Evolutionary conservation across 2,797 vertebrate genomes (phyloP), one percentile per base, ranked within the genome.

Genomic region (Helarctos malayanus): DNA sequence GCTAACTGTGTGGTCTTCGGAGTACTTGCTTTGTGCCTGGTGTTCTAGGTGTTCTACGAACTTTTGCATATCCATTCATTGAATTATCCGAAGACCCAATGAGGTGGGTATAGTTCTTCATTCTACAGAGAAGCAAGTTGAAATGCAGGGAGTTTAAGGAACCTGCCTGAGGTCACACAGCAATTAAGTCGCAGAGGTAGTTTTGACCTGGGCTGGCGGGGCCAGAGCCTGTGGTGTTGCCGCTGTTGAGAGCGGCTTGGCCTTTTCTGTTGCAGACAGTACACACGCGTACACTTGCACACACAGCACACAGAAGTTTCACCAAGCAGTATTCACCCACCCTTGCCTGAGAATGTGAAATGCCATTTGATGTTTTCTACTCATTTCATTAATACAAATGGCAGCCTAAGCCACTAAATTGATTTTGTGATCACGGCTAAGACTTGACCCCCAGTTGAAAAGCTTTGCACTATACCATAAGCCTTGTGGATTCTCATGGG

Each of bases 141-240:
- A 93, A 89, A 59, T 54, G 52, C 82, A 75, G 86, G 93, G 57
- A 57, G 9, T 65, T 93, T 57, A 89, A 91, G 79, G 47, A 85
- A 61, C 12, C 56, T 92, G 7, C 54, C 59, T 68, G 38, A 13
- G 13, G 38, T 81, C 41, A 54, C 49, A 21, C 25, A 35, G 45
- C 49, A 68, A 0, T 75, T 35, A 57, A 54, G n/a, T 25, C 25
- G 35, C 7, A 27, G 35, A 63, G 19, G 18, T n/a, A n/a, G 16
- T 54, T 65, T 59, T 69, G 19, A 71, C 38, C 23, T 9, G 25
- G n/a, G 56, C 14, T 16, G 41, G 23, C 3, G 7, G 18, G 38
- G 45, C 4, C 13, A 83, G 92, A 49, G 19, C 69, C 82, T 73
- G 49, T 35, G 49, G 14, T n/a, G 5, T 81, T 56, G 56, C 47